A percentile compares a stretch with the other conserved stretches of the same genome.
These are phyloP conservation scores for Oceanodroma leucorhoa DNA, from an alignment of 2,797 vertebrate species.

Conservation along the genomic window DNA sequence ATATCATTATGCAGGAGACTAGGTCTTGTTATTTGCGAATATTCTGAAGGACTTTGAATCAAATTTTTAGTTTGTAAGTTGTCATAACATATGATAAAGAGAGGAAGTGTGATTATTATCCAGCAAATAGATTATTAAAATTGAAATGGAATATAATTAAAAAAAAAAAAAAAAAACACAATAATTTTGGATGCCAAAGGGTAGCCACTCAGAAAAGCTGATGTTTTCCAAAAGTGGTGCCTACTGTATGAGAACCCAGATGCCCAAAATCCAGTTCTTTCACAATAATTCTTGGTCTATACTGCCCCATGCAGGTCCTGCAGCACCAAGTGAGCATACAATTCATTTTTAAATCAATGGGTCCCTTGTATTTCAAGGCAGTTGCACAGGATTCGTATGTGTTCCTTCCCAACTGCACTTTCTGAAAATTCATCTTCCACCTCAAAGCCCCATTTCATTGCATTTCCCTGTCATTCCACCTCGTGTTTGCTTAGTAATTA, in stretches of 20 bases:
- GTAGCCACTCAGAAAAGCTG: background rate
- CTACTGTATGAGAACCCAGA: background rate
- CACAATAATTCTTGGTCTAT: background rate
- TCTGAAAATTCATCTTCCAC: slow-evolving; percentile 42
- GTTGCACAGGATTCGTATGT: background rate
- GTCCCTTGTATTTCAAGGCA: slow-evolving; percentile 3
- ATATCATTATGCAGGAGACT: background rate
- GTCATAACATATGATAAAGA: background rate
- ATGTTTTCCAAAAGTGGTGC: background rate
- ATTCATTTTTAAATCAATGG: background rate
- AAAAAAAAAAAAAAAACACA: background rate
- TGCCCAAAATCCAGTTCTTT: background rate
- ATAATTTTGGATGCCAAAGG: background rate
- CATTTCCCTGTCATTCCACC: slow-evolving; percentile 36
- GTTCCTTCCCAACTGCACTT: background rate
- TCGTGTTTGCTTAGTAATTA: slow-evolving; percentile 56
- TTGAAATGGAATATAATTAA: background rate
- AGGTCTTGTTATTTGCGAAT: background rate
- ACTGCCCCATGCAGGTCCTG: slow-evolving; percentile 42
- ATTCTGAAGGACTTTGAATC: background rate
- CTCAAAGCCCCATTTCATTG: slow-evolving; percentile 42
- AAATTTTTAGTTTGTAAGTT: background rate
- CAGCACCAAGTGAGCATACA: background rate
- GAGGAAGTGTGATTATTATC: background rate
- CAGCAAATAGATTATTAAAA: background rate